A percentile compares a stretch with the other conserved stretches of the same genome.
phyloP scores from a whole-genome alignment of 2,888 invertebrate genomes.

The Chymomyza caudatula region DNA sequence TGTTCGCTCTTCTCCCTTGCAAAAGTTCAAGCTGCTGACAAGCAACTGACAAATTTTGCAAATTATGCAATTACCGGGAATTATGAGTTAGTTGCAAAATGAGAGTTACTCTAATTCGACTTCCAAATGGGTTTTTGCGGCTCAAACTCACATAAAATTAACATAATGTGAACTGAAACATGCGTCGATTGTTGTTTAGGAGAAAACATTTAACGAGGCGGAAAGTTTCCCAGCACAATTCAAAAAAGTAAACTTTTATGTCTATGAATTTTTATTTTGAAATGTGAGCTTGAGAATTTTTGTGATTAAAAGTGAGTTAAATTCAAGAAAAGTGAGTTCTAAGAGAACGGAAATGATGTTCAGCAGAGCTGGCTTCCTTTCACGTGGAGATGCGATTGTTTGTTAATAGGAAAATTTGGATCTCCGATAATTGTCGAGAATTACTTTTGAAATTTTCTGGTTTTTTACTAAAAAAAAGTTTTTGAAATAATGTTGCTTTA shows the following conservation, averaged over 20 bases:
- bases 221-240: constrained; percentile 29
- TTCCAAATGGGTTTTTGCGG: neutral
- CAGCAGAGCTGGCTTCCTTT: no score
- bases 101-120: neutral
- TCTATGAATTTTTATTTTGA: no score
- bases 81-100: constrained; percentile 9
- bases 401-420: no score
- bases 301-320: no score
- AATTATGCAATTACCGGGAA: constrained; percentile 9
- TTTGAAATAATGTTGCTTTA: no score
- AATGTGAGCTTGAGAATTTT: no score
- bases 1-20: neutral
- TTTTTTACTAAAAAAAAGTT: no score
- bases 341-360: no score
- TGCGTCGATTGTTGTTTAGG: constrained; percentile 37
- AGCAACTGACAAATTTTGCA: constrained; percentile 9
- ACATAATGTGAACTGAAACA: constrained; percentile 28
- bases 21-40: constrained; percentile 6
- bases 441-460: no score
- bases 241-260: neutral
- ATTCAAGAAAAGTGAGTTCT: no score
- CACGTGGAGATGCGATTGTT: no score
- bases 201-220: constrained; percentile 37
- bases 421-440: no score
- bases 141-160: constrained; percentile 21